A percentile compares a stretch with the other conserved stretches of the same genome.
These are phyloP conservation scores for Rhinolophus ferrumequinum DNA, from an alignment of 2,113 vertebrate genomes.

Conservation along the genomic window DNA sequence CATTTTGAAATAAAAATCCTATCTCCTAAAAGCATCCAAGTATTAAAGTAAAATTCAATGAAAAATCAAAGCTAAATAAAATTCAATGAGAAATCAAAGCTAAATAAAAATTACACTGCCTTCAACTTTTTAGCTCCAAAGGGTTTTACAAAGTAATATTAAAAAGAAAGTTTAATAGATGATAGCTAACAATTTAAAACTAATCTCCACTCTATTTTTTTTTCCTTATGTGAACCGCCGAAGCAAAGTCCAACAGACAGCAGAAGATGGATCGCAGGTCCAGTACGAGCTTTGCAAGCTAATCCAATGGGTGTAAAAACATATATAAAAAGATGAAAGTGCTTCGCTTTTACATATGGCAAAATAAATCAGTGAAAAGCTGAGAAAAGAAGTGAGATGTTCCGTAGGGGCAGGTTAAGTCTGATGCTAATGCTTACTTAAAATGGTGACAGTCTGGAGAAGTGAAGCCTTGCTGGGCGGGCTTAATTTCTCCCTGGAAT, in stretches of 20 bases:
- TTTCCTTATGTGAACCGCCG: slow-evolving; percentile 80
- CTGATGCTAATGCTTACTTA: slow-evolving; percentile 97
- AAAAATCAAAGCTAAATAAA: slow-evolving; percentile 74
- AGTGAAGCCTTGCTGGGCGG: slow-evolving; percentile 89
- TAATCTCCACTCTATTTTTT: slow-evolving; percentile 82
- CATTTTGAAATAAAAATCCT: slow-evolving; percentile 57
- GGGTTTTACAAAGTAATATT: slow-evolving; percentile 64
- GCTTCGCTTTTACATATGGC: slow-evolving; percentile 80
- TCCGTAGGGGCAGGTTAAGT: slow-evolving; percentile 92
- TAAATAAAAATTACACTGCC: slow-evolving; percentile 71
- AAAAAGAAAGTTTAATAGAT: slow-evolving; percentile 84
- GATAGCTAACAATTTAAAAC: slow-evolving; percentile 89
- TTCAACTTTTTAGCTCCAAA: slow-evolving; percentile 73
- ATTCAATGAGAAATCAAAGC: slow-evolving; percentile 66
- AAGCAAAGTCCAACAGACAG: slow-evolving; percentile 82
- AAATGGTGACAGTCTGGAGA: slow-evolving; percentile 93
- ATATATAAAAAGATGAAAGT: slow-evolving; percentile 88
- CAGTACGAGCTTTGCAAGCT: slow-evolving; percentile 87
- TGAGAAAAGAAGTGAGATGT: slow-evolving; percentile 87
- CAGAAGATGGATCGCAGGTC: slow-evolving; percentile 84
- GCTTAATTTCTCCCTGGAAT: slow-evolving; percentile 99
- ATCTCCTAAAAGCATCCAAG: slow-evolving; percentile 52
- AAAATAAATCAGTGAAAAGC: slow-evolving; percentile 78
- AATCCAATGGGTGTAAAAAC: slow-evolving; percentile 85
- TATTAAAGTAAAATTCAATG: slow-evolving; percentile 59